These are phyloP conservation scores for Cheilosia impressa DNA, from an alignment of 2,888 invertebrate genomes.

Conservation along the genomic window DNA sequence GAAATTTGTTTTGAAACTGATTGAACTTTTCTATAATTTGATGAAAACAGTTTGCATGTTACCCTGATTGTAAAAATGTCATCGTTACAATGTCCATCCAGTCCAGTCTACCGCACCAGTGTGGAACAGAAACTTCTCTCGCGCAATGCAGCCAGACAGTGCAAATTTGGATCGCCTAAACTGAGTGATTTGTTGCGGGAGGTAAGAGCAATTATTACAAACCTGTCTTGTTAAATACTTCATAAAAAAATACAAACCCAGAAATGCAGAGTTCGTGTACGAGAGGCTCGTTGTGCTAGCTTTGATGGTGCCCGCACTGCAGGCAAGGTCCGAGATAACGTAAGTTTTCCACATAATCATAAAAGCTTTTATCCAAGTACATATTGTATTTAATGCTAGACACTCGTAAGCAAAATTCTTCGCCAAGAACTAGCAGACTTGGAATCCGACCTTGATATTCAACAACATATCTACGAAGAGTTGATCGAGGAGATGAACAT, in stretches of 20 bases:
- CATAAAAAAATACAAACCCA: slow-evolving; percentile 49
- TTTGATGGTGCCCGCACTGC: slow-evolving; percentile 77
- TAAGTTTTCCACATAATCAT: neutral
- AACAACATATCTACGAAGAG: slow-evolving; percentile 81
- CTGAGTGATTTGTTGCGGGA: slow-evolving; percentile 81
- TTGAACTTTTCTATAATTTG: neutral
- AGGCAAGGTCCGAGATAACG: slow-evolving; percentile 54
- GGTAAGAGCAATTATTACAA: slow-evolving; percentile 72
- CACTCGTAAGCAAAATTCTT: slow-evolving; percentile 77
- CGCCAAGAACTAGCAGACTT: slow-evolving; percentile 80
- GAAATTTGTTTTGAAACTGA: slow-evolving; percentile 25
- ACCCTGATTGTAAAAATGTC: slow-evolving; percentile 25
- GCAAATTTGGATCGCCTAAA: slow-evolving; percentile 80
- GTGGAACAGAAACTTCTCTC: slow-evolving; percentile 80
- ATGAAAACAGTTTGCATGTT: neutral
- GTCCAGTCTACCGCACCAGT: slow-evolving; percentile 79
- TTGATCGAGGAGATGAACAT: slow-evolving; percentile 80
- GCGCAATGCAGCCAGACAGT: slow-evolving; percentile 78
- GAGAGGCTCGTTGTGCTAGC: slow-evolving; percentile 78
- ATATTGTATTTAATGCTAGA: slow-evolving; percentile 33
- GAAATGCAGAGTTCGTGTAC: slow-evolving; percentile 81
- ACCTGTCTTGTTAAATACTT: neutral
- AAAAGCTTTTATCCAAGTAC: neutral
- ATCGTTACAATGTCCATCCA: slow-evolving; percentile 65
- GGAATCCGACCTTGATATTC: slow-evolving; percentile 80